Base-by-base conservation (phyloP, 2,113 vertebrate species). In the Hirundichthys speculiger region DNA sequence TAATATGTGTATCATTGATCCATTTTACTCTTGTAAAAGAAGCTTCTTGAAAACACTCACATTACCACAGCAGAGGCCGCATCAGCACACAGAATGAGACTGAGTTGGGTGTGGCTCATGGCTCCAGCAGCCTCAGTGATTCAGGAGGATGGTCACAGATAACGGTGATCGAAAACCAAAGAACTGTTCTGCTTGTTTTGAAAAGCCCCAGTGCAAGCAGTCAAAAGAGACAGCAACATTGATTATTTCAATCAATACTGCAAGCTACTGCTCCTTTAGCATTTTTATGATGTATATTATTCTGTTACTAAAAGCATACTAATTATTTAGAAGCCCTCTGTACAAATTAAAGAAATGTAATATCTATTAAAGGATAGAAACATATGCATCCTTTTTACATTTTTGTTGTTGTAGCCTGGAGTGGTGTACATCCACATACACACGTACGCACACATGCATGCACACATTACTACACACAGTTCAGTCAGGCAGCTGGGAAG, bases 241-340 rank as follows among this genome's bases (percentile, higher is more conserved):
- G 85, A 88, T 85, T 78, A 75, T 59, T 72, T 75, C 64, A 75
- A 79, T 90, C 84, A 59, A 86, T 90, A 86, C 12, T 24, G 46
- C 24, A 52, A 63, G 64, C 77, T 77, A 73, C 62, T 77, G 64
- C 82, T 46, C 61, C 45, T 51, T 58, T 70, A 58, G 64, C 59
- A 69, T 71, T 69, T 64, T 50, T 54, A 51, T 77, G 57, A 80
- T 72, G 73, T 22, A 64, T 45, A 77, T 41, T 2, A 46, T 53
- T 54, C 11, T 69, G 52, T 75, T 51, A 69, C 42, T 63, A 16
- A 34, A 72, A 84, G 51, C 48, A 74, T 53, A 61, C 38, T 40
- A 66, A 68, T 67, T 78, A 70, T 68, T 50, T 63, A 11, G 12
- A 46, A 56, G 49, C 52, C 43, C 24, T 53, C 21, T 65, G 43